Base-by-base conservation (phyloP, 2,797 vertebrate genomes). In the Selene dorsalis region DNA sequence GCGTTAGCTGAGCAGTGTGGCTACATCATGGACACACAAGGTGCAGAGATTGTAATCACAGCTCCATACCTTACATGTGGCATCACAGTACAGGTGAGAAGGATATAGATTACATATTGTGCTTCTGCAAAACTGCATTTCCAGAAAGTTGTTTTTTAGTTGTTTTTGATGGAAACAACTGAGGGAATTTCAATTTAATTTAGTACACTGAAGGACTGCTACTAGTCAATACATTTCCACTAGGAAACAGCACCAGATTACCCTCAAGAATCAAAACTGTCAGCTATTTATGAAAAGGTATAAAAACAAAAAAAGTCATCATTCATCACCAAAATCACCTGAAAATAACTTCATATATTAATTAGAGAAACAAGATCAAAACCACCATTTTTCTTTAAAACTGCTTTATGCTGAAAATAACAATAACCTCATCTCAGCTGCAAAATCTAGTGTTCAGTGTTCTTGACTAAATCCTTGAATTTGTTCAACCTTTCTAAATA, bases 31-130 rank as follows among this genome's bases (percentile, higher is more conserved):
- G 35, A 87, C 24, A 76, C 55, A 55, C 69, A 3, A 17, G 81
- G 65, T 7, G 55, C 56, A 38, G 76, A 80, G 3, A 59, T 75
- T 1, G 0, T 79, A 0, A 66, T 94, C 2, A 0, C 69, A n/a
- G 83, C 86, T 48, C 87, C 89, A 0, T 92, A 89, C 38, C n/a
- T 86, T 0, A 45, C 89, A 0, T 94, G 93, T 86, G 93, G 91
- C n/a, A 50, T 92, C 77, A 77, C 77, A 26, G 63, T 87, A 5
- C 89, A 87, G 88, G 93, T 93, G 47, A 88, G 88, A 92, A 39
- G 24, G 2, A 10, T 35, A 4, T 2, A 18, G 9, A 35, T 61
- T 43, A 4, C 2, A 22, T 5, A 35, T 61, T 17, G 5, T 77
- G 7, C 26, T 32, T 11, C 38, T n/a, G 4, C 22, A 22, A 28